A percentile compares a stretch with the other conserved stretches of the same genome.
These are phyloP conservation scores for Argya squamiceps DNA, from an alignment of 2,797 vertebrate genomes.

Conservation along the genomic window DNA sequence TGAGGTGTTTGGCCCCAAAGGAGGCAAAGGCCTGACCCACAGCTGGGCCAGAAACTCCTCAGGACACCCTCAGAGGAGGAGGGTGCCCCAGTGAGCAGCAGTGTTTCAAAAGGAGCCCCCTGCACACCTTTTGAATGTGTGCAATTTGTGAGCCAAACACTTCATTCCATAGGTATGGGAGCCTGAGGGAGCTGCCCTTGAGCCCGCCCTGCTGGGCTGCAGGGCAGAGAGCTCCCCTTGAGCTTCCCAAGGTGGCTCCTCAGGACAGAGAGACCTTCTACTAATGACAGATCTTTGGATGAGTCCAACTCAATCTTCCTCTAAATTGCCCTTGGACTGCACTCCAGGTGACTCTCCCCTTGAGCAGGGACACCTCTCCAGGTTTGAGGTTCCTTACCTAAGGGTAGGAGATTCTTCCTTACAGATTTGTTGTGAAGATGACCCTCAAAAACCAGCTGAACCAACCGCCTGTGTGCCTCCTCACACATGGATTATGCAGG, in stretches of 20 bases:
- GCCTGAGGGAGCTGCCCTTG: neutral
- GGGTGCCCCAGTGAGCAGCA: neutral
- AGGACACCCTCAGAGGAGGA: neutral
- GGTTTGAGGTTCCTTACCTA: neutral
- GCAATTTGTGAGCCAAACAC: rapidly evolving
- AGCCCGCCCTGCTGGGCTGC: no score
- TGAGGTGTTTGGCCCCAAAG: neutral
- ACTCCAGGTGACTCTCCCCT: no score
- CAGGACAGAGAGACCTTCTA: neutral
- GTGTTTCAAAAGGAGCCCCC: rapidly evolving
- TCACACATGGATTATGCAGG: neutral
- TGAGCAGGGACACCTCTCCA: neutral
- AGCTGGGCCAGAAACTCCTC: neutral
- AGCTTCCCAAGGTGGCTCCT: neutral
- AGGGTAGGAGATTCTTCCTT: neutral
- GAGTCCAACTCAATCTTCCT: neutral
- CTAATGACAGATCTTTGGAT: neutral
- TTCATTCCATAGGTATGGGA: neutral
- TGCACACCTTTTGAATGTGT: rapidly evolving
- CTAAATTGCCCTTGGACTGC: no score
- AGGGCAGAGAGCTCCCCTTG: neutral
- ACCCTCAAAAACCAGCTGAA: neutral
- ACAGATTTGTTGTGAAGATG: no score
- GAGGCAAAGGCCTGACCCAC: neutral
- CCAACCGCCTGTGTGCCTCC: neutral